phyloP scores from a whole-genome alignment of 2,888 invertebrate genomes.

The Drosophila cognata region DNA sequence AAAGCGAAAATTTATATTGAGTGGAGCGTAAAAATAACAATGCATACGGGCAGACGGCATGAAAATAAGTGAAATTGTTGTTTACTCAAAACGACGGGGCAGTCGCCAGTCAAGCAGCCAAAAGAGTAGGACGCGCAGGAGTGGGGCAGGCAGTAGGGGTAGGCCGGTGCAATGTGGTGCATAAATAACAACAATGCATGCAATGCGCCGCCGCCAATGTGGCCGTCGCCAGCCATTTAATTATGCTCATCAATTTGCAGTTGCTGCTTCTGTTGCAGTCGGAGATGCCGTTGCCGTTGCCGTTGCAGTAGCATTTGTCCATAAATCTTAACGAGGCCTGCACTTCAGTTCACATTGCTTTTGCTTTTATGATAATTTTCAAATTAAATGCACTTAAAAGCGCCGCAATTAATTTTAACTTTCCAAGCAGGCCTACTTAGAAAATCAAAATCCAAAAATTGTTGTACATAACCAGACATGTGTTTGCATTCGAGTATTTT shows the following conservation, averaged over 20 bases:
- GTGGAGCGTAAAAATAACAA: slow-evolving; percentile 81
- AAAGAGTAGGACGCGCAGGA: not conserved
- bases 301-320: slow-evolving; percentile 28
- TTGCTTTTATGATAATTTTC: slow-evolving; percentile 44
- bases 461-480: slow-evolving; percentile 35
- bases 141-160: not conserved
- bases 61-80: slow-evolving; percentile 80
- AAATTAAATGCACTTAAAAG: slow-evolving; percentile 75
- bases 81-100: slow-evolving; percentile 70
- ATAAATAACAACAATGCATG: slow-evolving; percentile 80
- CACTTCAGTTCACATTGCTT: slow-evolving; percentile 37
- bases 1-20: slow-evolving; percentile 73
- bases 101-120: slow-evolving; percentile 23
- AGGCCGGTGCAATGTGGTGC: slow-evolving; percentile 62
- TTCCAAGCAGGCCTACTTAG: slow-evolving; percentile 48
- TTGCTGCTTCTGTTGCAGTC: slow-evolving; percentile 5
- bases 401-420: slow-evolving; percentile 63
- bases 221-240: slow-evolving; percentile 71
- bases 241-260: slow-evolving; percentile 79
- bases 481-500: slow-evolving; percentile 29
- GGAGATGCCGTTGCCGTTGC: slow-evolving; percentile 8
- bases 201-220: slow-evolving; percentile 53
- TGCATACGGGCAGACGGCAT: slow-evolving; percentile 74
- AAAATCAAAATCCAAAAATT: slow-evolving; percentile 60
- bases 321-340: slow-evolving; percentile 61